A percentile compares a stretch with the other conserved stretches of the same genome.
Evolutionary conservation across 2,888 invertebrate species (phyloP).

Genomic region (Falcaria lacertinaria): DNA sequence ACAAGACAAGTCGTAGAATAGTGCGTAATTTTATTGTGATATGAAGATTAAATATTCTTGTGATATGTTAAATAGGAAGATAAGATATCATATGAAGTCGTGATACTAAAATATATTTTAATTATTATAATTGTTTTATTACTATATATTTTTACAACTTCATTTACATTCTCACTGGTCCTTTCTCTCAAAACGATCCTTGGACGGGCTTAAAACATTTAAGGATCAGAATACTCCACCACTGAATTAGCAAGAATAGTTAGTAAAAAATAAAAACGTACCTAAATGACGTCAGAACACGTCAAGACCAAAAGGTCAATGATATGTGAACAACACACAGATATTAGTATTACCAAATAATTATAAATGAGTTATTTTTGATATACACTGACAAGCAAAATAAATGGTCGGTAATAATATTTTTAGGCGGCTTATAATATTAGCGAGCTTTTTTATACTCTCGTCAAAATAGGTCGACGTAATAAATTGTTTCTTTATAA

Average conservation of each 20-base stretch:
- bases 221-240: slow-evolving; percentile 29
- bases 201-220: slow-evolving; percentile 48
- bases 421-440: too few relatives aligned
- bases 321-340: too few relatives aligned
- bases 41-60: slow-evolving; percentile 18
- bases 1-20: slow-evolving; percentile 7
- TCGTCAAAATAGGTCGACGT: too few relatives aligned
- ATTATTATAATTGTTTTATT: slow-evolving; percentile 7
- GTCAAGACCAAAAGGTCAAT: too few relatives aligned
- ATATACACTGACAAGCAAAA: too few relatives aligned
- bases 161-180: slow-evolving; percentile 50
- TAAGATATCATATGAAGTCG: slow-evolving; percentile 9
- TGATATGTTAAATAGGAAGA: slow-evolving; percentile 26
- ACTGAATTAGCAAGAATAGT: slow-evolving; percentile 28
- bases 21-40: slow-evolving; percentile 15
- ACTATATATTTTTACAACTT: slow-evolving; percentile 35
- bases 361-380: too few relatives aligned
- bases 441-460: too few relatives aligned
- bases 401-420: too few relatives aligned
- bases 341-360: too few relatives aligned
- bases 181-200: slow-evolving; percentile 45
- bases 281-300: too few relatives aligned
- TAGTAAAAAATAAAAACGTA: slow-evolving; percentile 18
- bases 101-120: slow-evolving; percentile 8
- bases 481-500: too few relatives aligned